A percentile compares a stretch with the other conserved stretches of the same genome.
Evolutionary conservation across 2,113 vertebrate species (phyloP).

Genomic region (Aldabrachelys gigantea): DNA sequence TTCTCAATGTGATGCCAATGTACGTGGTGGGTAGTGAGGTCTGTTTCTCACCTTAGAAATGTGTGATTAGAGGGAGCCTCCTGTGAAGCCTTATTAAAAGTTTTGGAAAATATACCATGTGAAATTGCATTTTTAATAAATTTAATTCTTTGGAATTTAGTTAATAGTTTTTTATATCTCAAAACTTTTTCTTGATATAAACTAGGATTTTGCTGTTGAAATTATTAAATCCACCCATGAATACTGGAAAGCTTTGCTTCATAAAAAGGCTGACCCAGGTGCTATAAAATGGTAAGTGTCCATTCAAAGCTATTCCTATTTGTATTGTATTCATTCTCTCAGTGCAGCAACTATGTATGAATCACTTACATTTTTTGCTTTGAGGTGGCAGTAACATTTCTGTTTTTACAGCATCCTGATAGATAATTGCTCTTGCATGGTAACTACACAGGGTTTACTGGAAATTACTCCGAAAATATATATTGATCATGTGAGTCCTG

Average conservation of each 20-base stretch:
- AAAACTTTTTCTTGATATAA: constrained; percentile 41
- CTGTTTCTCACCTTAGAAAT: constrained; percentile 14
- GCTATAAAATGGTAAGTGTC: constrained; percentile 88
- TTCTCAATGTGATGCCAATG: not conserved
- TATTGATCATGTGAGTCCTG: not conserved
- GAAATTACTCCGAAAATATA: not conserved
- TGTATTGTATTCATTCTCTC: not conserved
- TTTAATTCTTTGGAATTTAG: not conserved
- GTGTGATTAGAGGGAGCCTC: constrained; percentile 1
- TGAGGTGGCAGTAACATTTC: not conserved
- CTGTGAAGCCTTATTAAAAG: not conserved
- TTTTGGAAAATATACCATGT: not conserved
- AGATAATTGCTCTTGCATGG: not conserved
- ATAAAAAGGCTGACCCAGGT: constrained; percentile 82
- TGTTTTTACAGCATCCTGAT: not conserved
- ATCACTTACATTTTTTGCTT: not conserved
- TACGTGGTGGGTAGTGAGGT: constrained; percentile 7
- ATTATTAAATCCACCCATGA: constrained; percentile 89
- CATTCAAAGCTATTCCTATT: not conserved
- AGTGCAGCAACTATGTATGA: not conserved
- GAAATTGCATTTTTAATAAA: constrained; percentile 15
- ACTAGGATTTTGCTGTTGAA: constrained; percentile 91
- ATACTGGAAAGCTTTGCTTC: constrained; percentile 91
- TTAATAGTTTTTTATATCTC: constrained; percentile 5
- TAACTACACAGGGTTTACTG: not conserved